phyloP scores from a whole-genome alignment of 2,797 vertebrate species.

The Gymnoscopelus braueri region DNA sequence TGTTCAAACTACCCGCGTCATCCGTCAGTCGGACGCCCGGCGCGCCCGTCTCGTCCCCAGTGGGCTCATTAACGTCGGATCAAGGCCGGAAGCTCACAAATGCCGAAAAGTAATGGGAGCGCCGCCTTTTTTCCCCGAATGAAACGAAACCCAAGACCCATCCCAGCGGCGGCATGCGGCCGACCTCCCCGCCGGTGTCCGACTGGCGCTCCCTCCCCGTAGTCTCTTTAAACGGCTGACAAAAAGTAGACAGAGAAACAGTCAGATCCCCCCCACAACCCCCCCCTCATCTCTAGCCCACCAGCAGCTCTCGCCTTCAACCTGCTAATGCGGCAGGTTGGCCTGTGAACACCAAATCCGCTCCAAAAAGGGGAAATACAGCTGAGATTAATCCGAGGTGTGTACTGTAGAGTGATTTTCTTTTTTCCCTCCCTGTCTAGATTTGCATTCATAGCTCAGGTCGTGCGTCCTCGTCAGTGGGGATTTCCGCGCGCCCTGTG shows the following conservation, averaged over 20 bases:
- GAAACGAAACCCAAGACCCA: too few species aligned
- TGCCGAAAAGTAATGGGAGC: too few species aligned
- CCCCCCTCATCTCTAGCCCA: not conserved
- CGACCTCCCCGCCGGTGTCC: slow-evolving; percentile 57
- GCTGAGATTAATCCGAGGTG: slow-evolving; percentile 33
- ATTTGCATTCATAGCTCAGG: slow-evolving; percentile 39
- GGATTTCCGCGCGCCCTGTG: slow-evolving; percentile 36
- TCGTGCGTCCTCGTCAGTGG: slow-evolving; percentile 25
- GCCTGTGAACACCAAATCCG: not conserved
- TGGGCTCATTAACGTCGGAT: slow-evolving; percentile 69
- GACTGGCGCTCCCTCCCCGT: slow-evolving; percentile 42
- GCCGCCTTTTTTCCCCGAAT: too few species aligned
- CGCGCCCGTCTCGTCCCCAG: not conserved
- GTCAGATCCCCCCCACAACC: slow-evolving; percentile 23
- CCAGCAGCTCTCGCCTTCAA: slow-evolving; percentile 1
- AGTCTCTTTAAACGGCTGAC: slow-evolving; percentile 53
- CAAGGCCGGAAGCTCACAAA: slow-evolving; percentile 54
- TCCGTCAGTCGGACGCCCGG: slow-evolving; percentile 21
- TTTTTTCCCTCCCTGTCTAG: not conserved
- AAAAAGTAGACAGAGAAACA: slow-evolving; percentile 44
- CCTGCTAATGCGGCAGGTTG: slow-evolving; percentile 22
- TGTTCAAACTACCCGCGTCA: slow-evolving; percentile 15
- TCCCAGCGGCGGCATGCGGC: slow-evolving; percentile 14
- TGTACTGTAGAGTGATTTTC: slow-evolving; percentile 14
- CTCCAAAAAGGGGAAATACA: slow-evolving; percentile 9